Evolutionary conservation across 2,888 invertebrate species (phyloP), one percentile per base, ranked within the genome.

Genomic region (Catocala sponsa): DNA sequence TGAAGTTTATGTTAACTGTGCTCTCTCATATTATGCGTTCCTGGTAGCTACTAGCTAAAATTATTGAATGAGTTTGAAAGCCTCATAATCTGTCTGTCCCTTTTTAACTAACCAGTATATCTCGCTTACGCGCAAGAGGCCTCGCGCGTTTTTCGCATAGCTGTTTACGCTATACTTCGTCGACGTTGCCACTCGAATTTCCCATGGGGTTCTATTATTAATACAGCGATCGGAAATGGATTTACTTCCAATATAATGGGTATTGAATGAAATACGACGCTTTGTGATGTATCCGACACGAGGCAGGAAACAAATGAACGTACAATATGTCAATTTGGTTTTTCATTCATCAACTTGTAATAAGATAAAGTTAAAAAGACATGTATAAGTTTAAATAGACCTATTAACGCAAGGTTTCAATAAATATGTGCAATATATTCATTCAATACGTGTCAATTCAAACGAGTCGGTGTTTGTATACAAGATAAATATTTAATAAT

Each of bases 121-220:
- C 25, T 11, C 15, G n/a, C 15, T 41, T 25, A 25, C 41, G 42
- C 41, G 38, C 35, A 42, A 38, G 15, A 15, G 25, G 7, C 6
- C 6, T 11, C 15, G 41, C 11, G 15, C 2, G 5, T 33, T n/a
- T 4, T 42, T 25, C 42, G 5, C 25, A 42, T n/a, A 52, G 42
- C 13, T 38, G 2, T n/a, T 5, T 0, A 42, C 15, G n/a, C 44
- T 6, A 2, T 13, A 44, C 42, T 11, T 25, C 52, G 48, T 49
- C 55, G 12, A 44, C 50, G 54, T 13, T 35, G 49, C 44, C 55
- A 61, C 65, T 68, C 68, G 67, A 72, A 83, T 84, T 82, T 81
- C 83, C 79, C 85, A 73, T 70, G 78, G 76, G 81, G 50, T 55
- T 58, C 68, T 65, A 68, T 76, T 75, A 74, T 71, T 81, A 78